Conservation (phyloP, 2,888 invertebrate genomes). For the Nomada fucata region DNA sequence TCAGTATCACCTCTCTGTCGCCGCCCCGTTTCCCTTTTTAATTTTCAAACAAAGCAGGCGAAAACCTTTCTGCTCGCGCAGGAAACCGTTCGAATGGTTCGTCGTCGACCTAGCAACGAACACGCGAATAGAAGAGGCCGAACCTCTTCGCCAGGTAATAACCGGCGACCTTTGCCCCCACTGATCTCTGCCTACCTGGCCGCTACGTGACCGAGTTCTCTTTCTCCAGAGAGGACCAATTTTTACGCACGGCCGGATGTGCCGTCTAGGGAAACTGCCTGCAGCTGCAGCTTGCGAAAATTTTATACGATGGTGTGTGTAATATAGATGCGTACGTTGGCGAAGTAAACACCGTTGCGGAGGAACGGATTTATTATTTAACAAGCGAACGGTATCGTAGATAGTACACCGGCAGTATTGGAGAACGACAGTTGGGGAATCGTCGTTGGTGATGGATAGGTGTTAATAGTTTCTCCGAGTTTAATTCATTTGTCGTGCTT, state of each 20-base stretch:
- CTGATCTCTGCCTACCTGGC: slow-evolving; percentile 51
- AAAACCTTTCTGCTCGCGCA: slow-evolving; percentile 25
- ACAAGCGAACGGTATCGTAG: no score
- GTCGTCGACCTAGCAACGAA: slow-evolving; percentile 44
- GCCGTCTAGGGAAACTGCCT: slow-evolving; percentile 2
- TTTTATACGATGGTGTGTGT: slow-evolving; percentile 4
- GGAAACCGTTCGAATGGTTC: slow-evolving; percentile 5
- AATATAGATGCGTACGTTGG: no score
- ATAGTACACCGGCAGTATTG: no score
- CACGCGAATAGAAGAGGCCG: slow-evolving; percentile 15
- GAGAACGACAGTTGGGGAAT: no score
- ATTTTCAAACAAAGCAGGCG: slow-evolving; percentile 57
- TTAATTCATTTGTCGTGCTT: no score
- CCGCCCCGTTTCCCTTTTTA: slow-evolving; percentile 22
- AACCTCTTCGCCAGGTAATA: slow-evolving; percentile 61
- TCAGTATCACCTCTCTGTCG: not conserved
- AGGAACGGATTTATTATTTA: no score
- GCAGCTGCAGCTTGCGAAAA: slow-evolving; percentile 45
- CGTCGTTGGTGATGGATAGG: no score
- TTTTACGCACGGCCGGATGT: slow-evolving; percentile 39
- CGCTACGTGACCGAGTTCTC: slow-evolving; percentile 55
- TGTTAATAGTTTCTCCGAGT: no score
- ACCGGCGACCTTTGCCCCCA: slow-evolving; percentile 52
- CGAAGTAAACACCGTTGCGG: no score
- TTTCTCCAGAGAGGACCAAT: slow-evolving; percentile 41